Evolutionary conservation across 2,797 vertebrate species (phyloP), one percentile per base, ranked within the genome.

Genomic region (Cuculus canorus): DNA sequence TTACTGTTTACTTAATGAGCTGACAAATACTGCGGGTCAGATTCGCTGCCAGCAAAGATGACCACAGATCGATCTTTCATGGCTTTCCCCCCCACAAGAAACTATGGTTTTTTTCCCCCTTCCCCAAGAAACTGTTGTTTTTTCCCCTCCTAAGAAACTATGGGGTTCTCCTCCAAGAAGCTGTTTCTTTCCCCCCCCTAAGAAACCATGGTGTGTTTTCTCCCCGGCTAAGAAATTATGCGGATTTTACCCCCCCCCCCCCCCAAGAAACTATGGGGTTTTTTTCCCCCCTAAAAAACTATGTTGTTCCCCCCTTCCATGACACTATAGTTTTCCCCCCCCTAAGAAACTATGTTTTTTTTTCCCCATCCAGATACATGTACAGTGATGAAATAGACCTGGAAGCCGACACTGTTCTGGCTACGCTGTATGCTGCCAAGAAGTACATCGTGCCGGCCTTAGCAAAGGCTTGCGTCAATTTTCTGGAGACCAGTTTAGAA

Each of bases 371-470:
- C 95, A 99, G 99, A 98, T 99, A 99, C 96, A 98, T 99, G 98
- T 99, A 99, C 95, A 99, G 99, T 17, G 99, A 99, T 4, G 99
- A 99, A 98, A 99, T 99, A 15, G 99, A 99, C 83, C 98, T 99
- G 97, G 99, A 99, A 94, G 98, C 99, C 0, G 99, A 99, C 98
- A 99, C 99, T 1, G 99, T 99, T 97, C 98, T 99, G 94, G 99
- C 99, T 95, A 99, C 99, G 0, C 97, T 99, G 37, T 99, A 99
- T 1, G 99, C 99, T 39, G 99, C 99, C 97, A 99, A 99, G 97
- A 99, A 99, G 97, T 99, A 99, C 97, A 99, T 99, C 0, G 99
- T 99, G 47, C 99, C 98, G 0, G 99, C 99, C 1, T 97, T 99
- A 97, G 99, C 99, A 19, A 98, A 98, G 87, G 99, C 99, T 78